phyloP scores from a whole-genome alignment of 2,113 vertebrate species.

The Sigmodon hispidus region DNA sequence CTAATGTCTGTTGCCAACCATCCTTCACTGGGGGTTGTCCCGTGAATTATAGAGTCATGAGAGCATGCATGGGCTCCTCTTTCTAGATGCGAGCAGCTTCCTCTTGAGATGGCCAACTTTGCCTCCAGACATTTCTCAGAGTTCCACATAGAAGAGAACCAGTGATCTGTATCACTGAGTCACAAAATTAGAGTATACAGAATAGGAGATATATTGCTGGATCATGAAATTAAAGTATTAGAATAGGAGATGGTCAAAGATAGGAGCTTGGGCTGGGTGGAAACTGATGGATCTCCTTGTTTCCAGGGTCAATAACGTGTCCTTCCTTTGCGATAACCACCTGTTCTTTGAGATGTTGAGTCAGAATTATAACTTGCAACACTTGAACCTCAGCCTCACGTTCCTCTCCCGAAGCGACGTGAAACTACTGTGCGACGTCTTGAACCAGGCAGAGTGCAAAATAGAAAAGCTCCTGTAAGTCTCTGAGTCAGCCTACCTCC shows the following conservation, averaged over 20 bases:
- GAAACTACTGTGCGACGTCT: not conserved
- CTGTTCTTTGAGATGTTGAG: conserved; percentile 6
- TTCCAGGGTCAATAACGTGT: not conserved
- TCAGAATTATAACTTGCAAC: not conserved
- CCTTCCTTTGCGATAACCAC: fast-evolving
- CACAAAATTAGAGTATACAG: not conserved
- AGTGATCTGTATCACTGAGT: not conserved
- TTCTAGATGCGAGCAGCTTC: not conserved
- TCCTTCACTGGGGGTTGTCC: not conserved
- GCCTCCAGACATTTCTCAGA: not conserved
- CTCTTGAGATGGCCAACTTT: not conserved
- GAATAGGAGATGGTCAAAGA: not conserved
- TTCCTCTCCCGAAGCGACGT: fast-evolving
- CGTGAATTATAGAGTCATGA: fast-evolving
- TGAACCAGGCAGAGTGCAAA: not conserved
- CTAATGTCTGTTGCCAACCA: fast-evolving
- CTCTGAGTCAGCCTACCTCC: fast-evolving
- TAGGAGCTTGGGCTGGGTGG: fast-evolving
- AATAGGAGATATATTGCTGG: too few species aligned
- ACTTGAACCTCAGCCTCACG: not conserved
- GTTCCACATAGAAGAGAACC: not conserved
- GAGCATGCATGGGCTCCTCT: not conserved
- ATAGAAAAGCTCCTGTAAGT: conserved; percentile 25
- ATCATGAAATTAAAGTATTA: not conserved
- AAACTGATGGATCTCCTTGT: not conserved